Evolutionary conservation across 2,888 invertebrate species (phyloP), one percentile per base, ranked within the genome.

Genomic region (Serripes groenlandicus): DNA sequence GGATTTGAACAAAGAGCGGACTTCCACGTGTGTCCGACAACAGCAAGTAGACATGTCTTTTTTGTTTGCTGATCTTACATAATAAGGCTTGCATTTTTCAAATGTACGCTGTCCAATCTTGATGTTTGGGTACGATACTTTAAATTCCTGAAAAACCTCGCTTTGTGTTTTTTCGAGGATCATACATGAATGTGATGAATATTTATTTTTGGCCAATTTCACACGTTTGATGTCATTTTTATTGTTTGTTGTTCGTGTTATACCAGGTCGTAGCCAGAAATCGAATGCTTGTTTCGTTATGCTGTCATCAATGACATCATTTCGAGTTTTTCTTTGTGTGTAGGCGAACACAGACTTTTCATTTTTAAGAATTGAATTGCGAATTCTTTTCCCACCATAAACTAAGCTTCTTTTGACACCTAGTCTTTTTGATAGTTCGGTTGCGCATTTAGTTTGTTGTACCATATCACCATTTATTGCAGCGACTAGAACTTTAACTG

Each of bases 1-100:
- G 37, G 64, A 37, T 35, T 34, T 75, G 3, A 80, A 80, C 7
- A 69, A 9, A 70, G 37, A 42, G 34, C 58, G 28, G 3, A 68
- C 42, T 49, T 78, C 73, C 1, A 78, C n/a, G 23, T 78, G 75
- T 15, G 74, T 52, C 2, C 70, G 58, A 32, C 70, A 75, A 49
- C 79, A 79, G 34, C 70, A 79, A 32, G 70, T 75, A 30, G 58
- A 56, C 37, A 34, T 32, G 62, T 75, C 79, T 68, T 80, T 75
- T 11, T 54, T 23, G 26, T 34, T 30, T 3, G 68, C 66, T 54
- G 60, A 35, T 42, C 69, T 28, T 15, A 74, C 56, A 18, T 74
- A 74, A 42, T 58, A 74, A 15, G 66, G 72, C 56, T 78, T 78
- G 37, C 66, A 78, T 30, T 52, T 35, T 52, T 73, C 78, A 78